Conservation (phyloP, 2,888 invertebrate species). For the Schizaphis graminum region DNA sequence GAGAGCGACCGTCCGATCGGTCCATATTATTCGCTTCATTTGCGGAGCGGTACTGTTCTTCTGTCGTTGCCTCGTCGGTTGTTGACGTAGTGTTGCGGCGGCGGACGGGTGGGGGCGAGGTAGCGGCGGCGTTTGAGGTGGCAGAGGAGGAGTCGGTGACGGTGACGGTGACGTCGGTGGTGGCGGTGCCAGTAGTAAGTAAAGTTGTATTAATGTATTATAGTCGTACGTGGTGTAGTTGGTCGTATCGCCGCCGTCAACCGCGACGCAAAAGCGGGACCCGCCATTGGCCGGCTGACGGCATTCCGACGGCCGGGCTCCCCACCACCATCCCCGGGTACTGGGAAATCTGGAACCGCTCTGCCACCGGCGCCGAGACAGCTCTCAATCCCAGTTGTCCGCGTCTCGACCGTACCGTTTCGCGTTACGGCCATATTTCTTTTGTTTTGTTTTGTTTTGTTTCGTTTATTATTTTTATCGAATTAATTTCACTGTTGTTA, state of each 20-base stretch:
- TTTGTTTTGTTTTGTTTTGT: constrained; percentile 58
- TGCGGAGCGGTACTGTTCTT: not conserved
- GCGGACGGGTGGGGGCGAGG: not conserved
- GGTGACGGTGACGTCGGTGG: not conserved
- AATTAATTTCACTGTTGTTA: constrained; percentile 55
- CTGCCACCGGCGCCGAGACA: constrained; percentile 64
- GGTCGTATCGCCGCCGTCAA: constrained; percentile 61
- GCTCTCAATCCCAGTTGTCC: constrained; percentile 66
- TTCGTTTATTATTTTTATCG: not conserved
- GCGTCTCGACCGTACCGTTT: constrained; percentile 61
- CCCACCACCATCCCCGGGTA: constrained; percentile 38
- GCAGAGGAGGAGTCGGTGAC: not conserved
- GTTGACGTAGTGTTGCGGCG: not conserved
- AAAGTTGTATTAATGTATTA: constrained; percentile 3
- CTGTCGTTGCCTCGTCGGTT: not conserved
- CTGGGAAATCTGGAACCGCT: constrained; percentile 65
- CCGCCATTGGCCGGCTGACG: constrained; percentile 54
- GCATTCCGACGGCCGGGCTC: constrained; percentile 60
- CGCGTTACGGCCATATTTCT: constrained; percentile 63
- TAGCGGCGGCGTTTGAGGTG: not conserved
- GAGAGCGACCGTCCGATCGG: constrained; percentile 16
- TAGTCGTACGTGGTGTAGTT: constrained; percentile 48
- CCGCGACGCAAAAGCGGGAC: constrained; percentile 62
- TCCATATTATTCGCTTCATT: constrained; percentile 55
- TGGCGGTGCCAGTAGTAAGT: constrained; percentile 5